Percentiles rank a stretch among this genome's conserved stretches.
Conservation (phyloP, 2,888 invertebrate species). For the Agonopterix subpropinquella region DNA sequence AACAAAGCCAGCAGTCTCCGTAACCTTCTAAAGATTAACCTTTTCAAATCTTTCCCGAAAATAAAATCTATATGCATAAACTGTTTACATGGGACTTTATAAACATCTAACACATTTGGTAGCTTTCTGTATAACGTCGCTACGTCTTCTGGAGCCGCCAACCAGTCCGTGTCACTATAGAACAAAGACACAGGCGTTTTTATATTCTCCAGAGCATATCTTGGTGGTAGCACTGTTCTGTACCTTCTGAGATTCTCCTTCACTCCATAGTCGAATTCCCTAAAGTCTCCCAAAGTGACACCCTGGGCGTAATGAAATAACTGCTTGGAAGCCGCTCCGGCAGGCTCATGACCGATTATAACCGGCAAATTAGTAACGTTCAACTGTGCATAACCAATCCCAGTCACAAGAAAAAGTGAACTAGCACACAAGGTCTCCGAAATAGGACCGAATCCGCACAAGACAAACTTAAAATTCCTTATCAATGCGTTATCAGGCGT, state of each 20-base stretch:
- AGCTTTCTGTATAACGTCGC: conserved; percentile 64
- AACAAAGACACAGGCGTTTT: conserved; percentile 46
- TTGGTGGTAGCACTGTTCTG: conserved; percentile 35
- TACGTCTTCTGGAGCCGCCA: conserved; percentile 77
- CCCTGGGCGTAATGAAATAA: conserved; percentile 72
- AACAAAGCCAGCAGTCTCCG: conserved; percentile 6
- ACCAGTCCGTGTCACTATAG: conserved; percentile 76
- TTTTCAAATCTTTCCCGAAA: conserved; percentile 44
- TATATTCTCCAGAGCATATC: conserved; percentile 39
- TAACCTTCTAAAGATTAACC: conserved; percentile 19
- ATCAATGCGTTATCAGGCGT: conserved; percentile 74
- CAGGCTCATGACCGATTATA: conserved; percentile 67
- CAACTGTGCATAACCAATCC: conserved; percentile 72
- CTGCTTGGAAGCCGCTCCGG: conserved; percentile 72
- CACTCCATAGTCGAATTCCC: conserved; percentile 43
- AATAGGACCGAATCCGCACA: conserved; percentile 58
- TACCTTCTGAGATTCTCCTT: conserved; percentile 37
- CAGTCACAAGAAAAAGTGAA: conserved; percentile 75
- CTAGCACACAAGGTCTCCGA: conserved; percentile 75
- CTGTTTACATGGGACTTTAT: conserved; percentile 68
- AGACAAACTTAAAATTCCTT: conserved; percentile 45
- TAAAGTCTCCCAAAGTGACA: conserved; percentile 39
- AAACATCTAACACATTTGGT: conserved; percentile 68
- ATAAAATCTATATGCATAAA: conserved; percentile 61
- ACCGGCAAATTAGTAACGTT: conserved; percentile 76